These are phyloP conservation scores for Porites cylindrica DNA, from an alignment of 92 coral and sea anemone species.

Conservation along the genomic window DNA sequence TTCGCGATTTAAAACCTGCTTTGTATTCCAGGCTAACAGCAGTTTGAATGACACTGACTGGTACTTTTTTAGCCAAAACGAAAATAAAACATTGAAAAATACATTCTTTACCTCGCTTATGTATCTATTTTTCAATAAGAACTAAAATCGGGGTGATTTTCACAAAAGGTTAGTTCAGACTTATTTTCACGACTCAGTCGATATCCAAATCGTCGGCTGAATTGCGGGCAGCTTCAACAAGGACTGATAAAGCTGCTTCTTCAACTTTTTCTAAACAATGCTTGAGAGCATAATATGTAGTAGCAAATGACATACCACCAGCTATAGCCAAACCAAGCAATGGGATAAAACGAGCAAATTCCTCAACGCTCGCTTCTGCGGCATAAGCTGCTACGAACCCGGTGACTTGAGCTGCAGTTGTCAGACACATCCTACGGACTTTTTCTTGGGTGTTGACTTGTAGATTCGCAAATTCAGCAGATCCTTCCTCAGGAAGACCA, in stretches of 20 bases:
- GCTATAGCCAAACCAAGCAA: constrained; percentile 46
- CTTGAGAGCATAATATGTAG: constrained; percentile 44
- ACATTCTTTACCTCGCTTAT: too few species aligned
- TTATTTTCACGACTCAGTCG: too few species aligned
- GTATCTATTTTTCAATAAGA: too few species aligned
- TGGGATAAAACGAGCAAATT: constrained; percentile 55
- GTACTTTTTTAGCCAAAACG: too few species aligned
- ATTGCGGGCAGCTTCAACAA: constrained; percentile 3
- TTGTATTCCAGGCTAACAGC: too few species aligned
- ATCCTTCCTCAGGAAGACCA: constrained; percentile 57
- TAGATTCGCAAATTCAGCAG: constrained; percentile 31
- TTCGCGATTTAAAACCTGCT: too few species aligned
- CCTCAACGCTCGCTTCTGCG: constrained; percentile 41
- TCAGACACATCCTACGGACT: constrained; percentile 35
- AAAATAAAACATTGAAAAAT: too few species aligned
- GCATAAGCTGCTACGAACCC: constrained; percentile 23
- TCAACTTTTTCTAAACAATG: constrained; percentile 45
- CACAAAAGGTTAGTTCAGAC: too few species aligned
- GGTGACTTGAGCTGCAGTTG: constrained; percentile 30
- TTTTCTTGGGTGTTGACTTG: constrained; percentile 27
- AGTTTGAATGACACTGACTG: too few species aligned
- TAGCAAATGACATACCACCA: constrained; percentile 45
- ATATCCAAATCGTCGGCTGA: constrained; percentile 17
- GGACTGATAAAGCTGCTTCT: constrained; percentile 39
- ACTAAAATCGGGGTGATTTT: too few species aligned